Evolutionary conservation across 2,113 vertebrate species (phyloP), one percentile per base, ranked within the genome.

Genomic region (Paralichthys olivaceus): DNA sequence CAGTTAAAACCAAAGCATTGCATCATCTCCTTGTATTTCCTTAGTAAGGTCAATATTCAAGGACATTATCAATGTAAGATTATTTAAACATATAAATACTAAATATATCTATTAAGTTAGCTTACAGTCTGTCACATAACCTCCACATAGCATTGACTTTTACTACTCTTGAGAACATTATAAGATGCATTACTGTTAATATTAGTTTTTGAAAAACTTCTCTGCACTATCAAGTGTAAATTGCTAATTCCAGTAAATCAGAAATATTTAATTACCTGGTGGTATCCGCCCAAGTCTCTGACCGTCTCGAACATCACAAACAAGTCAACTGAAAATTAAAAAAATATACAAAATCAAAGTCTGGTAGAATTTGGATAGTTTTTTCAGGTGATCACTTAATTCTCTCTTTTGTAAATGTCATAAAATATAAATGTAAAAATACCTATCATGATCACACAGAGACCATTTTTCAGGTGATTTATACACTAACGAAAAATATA

Each of bases 281-380:
- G 88, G 82, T 95, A 95, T 80, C 94, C 94, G 0, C 94, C 94
- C 23, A 94, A 55, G 1, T 90, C 87, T 57, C 55, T 77, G 25
- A 95, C 94, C 1, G 90, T 91, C 77, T 89, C 91, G 89, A 83
- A 95, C 94, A 95, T 95, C 76, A 95, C 0, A 80, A 84, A 95
- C 8, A 95, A 81, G 75, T 95, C 92, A 83, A 95, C 94, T 95
- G 84, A 22, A 84, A 81, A 69, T 60, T 2, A 43, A 2, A 2
- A 67, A 72, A 67, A 73, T 5, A 43, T 13, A 69, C 17, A 74
- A 2, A 40, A 25, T 58, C 20, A 68, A 58, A 59, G 5, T n/a
- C 2, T 12, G 4, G 11, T 51, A 43, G 2, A 65, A 26, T 37
- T 19, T 22, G 7, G 32, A 34, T 56, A 5, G 12, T 13, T 55